A percentile compares a stretch with the other conserved stretches of the same genome.
These are phyloP conservation scores for Monarcha castaneiventris DNA, from an alignment of 2,113 vertebrate genomes.

Conservation along the genomic window DNA sequence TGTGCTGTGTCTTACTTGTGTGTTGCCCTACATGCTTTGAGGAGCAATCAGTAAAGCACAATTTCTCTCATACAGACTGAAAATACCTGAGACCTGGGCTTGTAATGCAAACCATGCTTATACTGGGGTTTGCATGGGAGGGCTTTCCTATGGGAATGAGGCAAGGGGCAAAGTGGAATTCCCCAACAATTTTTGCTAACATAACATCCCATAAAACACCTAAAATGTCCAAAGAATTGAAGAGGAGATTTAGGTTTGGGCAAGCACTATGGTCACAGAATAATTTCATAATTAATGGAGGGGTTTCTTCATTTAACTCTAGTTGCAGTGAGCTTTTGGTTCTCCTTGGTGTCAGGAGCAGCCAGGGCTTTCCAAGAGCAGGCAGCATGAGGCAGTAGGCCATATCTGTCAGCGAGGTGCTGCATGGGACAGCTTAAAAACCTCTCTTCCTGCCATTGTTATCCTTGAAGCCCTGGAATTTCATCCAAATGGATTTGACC, in stretches of 20 bases:
- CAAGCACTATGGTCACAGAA: not conserved
- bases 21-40: not conserved
- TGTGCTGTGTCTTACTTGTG: not conserved
- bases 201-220: not conserved
- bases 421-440: slow-evolving; percentile 19
- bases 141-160: not conserved
- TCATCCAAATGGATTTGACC: slow-evolving; percentile 79
- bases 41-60: not conserved
- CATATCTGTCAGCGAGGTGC: slow-evolving; percentile 50
- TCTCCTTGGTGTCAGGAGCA: slow-evolving; percentile 29
- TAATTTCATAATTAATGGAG: not conserved
- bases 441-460: slow-evolving; percentile 78
- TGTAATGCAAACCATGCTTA: not conserved
- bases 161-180: not conserved
- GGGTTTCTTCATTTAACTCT: slow-evolving; percentile 31
- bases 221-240: not conserved
- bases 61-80: not conserved
- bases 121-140: not conserved
- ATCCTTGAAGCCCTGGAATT: slow-evolving; percentile 67
- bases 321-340: not conserved
- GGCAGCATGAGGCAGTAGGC: slow-evolving; percentile 1
- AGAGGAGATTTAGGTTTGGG: not conserved
- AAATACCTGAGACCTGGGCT: not conserved
- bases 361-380: slow-evolving; percentile 50
- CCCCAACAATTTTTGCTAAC: not conserved